Base-by-base conservation (phyloP, 1,140 invertebrate genomes). In the Telenomus remus region DNA sequence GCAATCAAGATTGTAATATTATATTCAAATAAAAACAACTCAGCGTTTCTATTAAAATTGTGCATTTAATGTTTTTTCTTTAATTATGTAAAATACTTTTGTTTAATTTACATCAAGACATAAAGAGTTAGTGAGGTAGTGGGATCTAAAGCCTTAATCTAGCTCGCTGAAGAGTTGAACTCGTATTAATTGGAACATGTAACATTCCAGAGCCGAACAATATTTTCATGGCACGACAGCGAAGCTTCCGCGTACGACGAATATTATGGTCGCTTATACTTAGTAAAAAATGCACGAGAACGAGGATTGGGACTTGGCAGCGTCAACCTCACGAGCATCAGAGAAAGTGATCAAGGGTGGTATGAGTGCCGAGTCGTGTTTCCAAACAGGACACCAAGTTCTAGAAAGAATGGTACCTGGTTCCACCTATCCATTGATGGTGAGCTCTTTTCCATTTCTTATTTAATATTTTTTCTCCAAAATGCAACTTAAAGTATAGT, bases 361-460 rank as follows among this genome's bases (percentile, higher is more conserved):
- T 98, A 96, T 87, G 94, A 96, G 86, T 98, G 96, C 85, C 91
- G 91, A 80, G 92, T 97, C 10, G 91, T 93, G 73, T 97, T 97
- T 84, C 94, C 96, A 27, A 96, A 97, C 84, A 91, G 96, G 65
- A 92, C 94, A 34, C 95, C 95, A 4, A 92, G 90, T 76, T 91
- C 92, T 3, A 89, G 93, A 37, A 94, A 95, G 80, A 97, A 97
- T 87, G 95, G 95, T 11, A 97, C 95, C 8, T 96, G 94, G 92
- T 95, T 95, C 78, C 92, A 94, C 81, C 91, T 97, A 8, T 91
- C 93, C 34, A 95, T 97, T 13, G 94, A 96, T 84, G 95, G 94
- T 95, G 86, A 90, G 89, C 46, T 12, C 9, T 6, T 33, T 47
- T 39, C 37, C n/a, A 27, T 2, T 8, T 42, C 6, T 35, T 11